Conservation (phyloP, 2,113 vertebrate genomes). For the Cryptomyrus ogoouensis region DNA sequence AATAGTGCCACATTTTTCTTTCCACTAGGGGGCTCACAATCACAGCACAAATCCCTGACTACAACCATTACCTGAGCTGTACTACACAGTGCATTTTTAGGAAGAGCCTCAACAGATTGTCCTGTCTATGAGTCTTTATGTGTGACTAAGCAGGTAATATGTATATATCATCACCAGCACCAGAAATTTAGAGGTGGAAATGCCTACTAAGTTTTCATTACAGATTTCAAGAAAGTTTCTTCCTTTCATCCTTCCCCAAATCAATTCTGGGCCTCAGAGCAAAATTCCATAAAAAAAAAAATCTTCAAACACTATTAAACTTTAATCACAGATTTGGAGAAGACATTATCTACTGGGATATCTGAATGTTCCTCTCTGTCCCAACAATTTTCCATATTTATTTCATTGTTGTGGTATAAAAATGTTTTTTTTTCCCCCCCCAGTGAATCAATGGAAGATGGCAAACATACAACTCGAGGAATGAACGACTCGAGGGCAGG, state of each 20-base stretch:
- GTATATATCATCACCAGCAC: background rate
- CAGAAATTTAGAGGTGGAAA: background rate
- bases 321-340: background rate
- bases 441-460: background rate
- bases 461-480: background rate
- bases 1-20: background rate
- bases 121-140: background rate
- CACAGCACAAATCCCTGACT: background rate
- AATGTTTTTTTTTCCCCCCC: background rate
- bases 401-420: background rate
- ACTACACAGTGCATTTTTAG: background rate
- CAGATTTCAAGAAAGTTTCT: background rate
- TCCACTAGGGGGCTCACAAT: background rate
- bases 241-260: background rate
- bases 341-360: background rate
- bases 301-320: background rate
- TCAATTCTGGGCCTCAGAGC: background rate
- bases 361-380: background rate
- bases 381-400: background rate
- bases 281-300: background rate
- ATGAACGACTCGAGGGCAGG: background rate
- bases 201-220: background rate
- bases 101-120: background rate
- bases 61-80: background rate
- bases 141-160: background rate